Percentiles rank a stretch among this genome's conserved stretches.
Conservation (phyloP, 64 coral and sea anemone genomes). For the Exaiptasia diaphana region DNA sequence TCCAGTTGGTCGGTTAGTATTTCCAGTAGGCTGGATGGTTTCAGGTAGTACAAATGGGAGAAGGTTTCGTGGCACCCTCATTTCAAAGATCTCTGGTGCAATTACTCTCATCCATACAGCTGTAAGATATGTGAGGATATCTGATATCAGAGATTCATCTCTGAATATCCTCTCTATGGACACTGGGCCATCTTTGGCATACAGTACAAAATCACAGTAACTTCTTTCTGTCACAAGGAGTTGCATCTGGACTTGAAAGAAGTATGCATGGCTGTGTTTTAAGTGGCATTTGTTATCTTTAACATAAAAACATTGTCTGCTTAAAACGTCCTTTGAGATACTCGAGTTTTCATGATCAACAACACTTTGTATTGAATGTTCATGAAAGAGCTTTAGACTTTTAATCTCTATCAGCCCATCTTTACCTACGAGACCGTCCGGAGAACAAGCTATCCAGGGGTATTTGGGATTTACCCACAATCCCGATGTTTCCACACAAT, state of each 20-base stretch:
- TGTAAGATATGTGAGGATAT: slow-evolving; percentile 34
- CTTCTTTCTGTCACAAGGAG: neutral
- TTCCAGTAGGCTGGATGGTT: neutral
- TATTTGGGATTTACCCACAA: slow-evolving; percentile 19
- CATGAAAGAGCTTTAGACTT: neutral
- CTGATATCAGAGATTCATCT: slow-evolving; percentile 55
- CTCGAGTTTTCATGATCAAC: neutral
- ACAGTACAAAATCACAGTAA: neutral
- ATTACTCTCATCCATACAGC: slow-evolving; percentile 41
- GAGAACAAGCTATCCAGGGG: slow-evolving; percentile 15
- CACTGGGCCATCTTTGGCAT: slow-evolving; percentile 32
- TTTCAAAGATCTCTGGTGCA: slow-evolving; percentile 33
- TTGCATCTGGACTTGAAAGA: neutral
- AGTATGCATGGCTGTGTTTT: neutral
- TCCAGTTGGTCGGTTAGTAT: slow-evolving; percentile 1
- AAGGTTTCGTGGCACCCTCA: slow-evolving; percentile 28
- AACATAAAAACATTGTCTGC: slow-evolving; percentile 9
- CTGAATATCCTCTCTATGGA: slow-evolving; percentile 23
- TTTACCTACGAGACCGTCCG: slow-evolving; percentile 18
- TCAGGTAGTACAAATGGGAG: slow-evolving; percentile 2
- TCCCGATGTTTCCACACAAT: neutral
- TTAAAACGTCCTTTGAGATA: neutral
- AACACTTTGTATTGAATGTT: neutral
- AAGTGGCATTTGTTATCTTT: neutral
- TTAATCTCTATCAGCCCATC: slow-evolving; percentile 21